Percentiles rank a stretch among this genome's conserved stretches.
Conservation (phyloP, 30 jellyfish, hydroid and myxozoan species). For the Cassiopea xamachana region DNA sequence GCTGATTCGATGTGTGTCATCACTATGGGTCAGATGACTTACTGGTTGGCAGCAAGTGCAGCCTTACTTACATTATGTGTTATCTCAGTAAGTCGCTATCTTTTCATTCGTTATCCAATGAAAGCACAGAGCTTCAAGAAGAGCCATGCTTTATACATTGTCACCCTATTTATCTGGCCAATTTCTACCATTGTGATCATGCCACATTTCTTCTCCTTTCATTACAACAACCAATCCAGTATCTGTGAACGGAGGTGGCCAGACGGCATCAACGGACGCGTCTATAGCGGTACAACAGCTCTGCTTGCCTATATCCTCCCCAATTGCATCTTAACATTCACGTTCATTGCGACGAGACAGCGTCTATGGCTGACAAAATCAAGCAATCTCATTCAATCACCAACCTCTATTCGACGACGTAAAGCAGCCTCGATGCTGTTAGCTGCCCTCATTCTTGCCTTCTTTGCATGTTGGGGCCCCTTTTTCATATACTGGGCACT, state of each 20-base stretch:
- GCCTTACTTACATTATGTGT: slow-evolving; percentile 84
- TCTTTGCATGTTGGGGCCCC: slow-evolving; percentile 76
- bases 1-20: slow-evolving; percentile 75
- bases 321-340: slow-evolving; percentile 20
- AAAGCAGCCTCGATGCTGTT: slow-evolving; percentile 59
- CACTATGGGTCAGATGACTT: slow-evolving; percentile 84
- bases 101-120: slow-evolving; percentile 88
- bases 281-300: slow-evolving; percentile 34
- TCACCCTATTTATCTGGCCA: slow-evolving; percentile 61
- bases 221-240: slow-evolving; percentile 37
- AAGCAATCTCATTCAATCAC: slow-evolving; percentile 1
- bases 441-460: slow-evolving; percentile 59
- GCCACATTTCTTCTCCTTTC: slow-evolving; percentile 66
- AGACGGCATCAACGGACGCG: slow-evolving; percentile 45
- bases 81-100: slow-evolving; percentile 85
- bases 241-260: slow-evolving; percentile 78
- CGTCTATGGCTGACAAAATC: slow-evolving; percentile 27
- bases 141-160: slow-evolving; percentile 44
- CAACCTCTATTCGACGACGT: slow-evolving; percentile 48
- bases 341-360: slow-evolving; percentile 57
- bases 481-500: slow-evolving; percentile 74
- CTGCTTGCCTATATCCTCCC: slow-evolving; percentile 65
- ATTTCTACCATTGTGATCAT: slow-evolving; percentile 20
- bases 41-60: slow-evolving; percentile 80
- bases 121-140: slow-evolving; percentile 63